These are phyloP conservation scores for Lepidonotus clava DNA, from an alignment of 2,888 invertebrate species.

Conservation along the genomic window DNA sequence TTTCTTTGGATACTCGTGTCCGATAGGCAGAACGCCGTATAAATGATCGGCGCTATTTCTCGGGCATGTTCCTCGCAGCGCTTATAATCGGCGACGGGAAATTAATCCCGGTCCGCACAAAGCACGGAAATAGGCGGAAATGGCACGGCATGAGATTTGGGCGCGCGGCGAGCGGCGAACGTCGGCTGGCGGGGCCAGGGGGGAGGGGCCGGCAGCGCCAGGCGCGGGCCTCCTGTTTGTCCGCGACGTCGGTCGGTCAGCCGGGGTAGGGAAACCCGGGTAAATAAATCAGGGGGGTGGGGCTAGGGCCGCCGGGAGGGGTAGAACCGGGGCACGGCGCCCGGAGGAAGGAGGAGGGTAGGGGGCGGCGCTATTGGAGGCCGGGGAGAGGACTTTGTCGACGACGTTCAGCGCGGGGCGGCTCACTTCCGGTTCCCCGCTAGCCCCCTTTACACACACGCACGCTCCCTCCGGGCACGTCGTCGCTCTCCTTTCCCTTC, in stretches of 20 bases:
- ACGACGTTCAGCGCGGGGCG: background rate
- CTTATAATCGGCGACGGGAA: constrained; percentile 54
- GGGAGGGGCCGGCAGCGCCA: background rate
- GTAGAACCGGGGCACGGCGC: background rate
- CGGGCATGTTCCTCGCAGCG: constrained; percentile 38
- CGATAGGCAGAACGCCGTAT: constrained; percentile 22
- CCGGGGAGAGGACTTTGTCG: background rate
- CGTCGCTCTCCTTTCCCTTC: background rate
- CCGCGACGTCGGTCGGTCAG: constrained; percentile 20
- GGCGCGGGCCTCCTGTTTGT: background rate
- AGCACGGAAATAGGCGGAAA: constrained; percentile 51
- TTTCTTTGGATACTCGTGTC: constrained; percentile 52
- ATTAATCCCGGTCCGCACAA: constrained; percentile 50
- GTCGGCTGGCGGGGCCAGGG: background rate
- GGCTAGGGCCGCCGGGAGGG: background rate
- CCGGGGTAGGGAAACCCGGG: constrained; percentile 8
- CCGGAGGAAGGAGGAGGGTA: background rate
- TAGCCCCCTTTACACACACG: background rate
- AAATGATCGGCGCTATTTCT: constrained; percentile 32
- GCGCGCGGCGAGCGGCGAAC: background rate
- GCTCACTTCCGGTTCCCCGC: background rate
- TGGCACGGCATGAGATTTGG: constrained; percentile 51
- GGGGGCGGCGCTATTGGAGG: background rate
- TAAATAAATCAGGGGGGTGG: background rate
- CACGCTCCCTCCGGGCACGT: background rate